Evolutionary conservation across 2,888 invertebrate species (phyloP).

Genomic region (Hypomecis punctinalis): DNA sequence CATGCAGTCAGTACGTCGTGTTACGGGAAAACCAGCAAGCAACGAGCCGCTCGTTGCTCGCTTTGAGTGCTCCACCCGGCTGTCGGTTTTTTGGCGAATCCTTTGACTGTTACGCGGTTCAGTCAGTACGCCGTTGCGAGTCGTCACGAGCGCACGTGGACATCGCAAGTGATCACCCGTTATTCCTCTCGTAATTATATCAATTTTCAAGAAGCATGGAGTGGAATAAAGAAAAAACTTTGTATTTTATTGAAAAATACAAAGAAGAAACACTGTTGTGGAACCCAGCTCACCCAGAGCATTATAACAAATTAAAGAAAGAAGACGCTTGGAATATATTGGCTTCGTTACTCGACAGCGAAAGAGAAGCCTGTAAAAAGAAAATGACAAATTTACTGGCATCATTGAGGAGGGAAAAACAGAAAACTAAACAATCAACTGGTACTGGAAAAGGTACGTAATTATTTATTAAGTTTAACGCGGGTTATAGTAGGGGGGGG

Average conservation of each 20-base stretch:
- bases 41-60: too few species aligned
- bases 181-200: constrained; percentile 31
- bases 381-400: constrained; percentile 43
- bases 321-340: constrained; percentile 45
- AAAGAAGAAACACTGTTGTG: constrained; percentile 43
- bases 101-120: too few species aligned
- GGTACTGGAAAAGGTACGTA: constrained; percentile 42
- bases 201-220: constrained; percentile 38
- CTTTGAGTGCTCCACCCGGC: too few species aligned
- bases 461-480: too few species aligned
- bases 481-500: too few species aligned
- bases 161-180: constrained; percentile 36
- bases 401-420: constrained; percentile 42
- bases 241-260: too few species aligned
- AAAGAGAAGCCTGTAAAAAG: too few species aligned
- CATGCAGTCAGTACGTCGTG: too few species aligned
- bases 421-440: constrained; percentile 41
- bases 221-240: constrained; percentile 43
- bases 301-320: constrained; percentile 46
- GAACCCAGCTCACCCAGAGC: constrained; percentile 39
- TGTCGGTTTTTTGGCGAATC: too few species aligned
- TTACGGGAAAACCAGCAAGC: too few species aligned
- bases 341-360: constrained; percentile 25
- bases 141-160: too few species aligned
- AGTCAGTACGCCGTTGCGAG: too few species aligned